These are phyloP conservation scores for Hyaena hyaena DNA, from an alignment of 2,113 vertebrate genomes.

Conservation along the genomic window DNA sequence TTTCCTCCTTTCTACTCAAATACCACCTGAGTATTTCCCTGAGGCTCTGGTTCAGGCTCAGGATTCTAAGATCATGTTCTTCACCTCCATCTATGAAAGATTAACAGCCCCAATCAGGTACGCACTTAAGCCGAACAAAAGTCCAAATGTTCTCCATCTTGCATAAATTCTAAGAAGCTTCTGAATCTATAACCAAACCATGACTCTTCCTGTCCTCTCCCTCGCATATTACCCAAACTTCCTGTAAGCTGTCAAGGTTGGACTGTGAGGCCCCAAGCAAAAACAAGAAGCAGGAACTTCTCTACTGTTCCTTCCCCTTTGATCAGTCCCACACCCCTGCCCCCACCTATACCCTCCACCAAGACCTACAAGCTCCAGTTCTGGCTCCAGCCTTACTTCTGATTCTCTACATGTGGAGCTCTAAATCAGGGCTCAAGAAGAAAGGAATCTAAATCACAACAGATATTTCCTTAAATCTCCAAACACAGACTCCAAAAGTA, in stretches of 20 bases:
- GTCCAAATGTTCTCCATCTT: constrained; percentile 18
- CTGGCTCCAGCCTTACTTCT: background rate
- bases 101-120: background rate
- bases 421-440: constrained; percentile 1
- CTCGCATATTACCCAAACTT: constrained; percentile 59
- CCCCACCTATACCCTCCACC: background rate
- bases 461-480: background rate
- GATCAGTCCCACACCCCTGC: background rate
- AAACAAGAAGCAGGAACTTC: constrained; percentile 54
- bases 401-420: background rate
- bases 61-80: background rate
- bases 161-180: constrained; percentile 25
- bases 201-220: constrained; percentile 24
- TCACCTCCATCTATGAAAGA: background rate
- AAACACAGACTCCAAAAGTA: constrained; percentile 10
- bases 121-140: background rate
- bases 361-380: background rate
- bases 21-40: background rate
- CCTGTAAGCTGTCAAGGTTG: background rate
- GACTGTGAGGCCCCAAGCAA: constrained; percentile 5
- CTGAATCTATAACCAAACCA: constrained; percentile 55
- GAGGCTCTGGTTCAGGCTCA: background rate
- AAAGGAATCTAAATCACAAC: background rate
- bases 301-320: background rate
- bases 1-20: constrained; percentile 37